Conservation (phyloP, 2,113 vertebrate species). For the Chaetops frenatus region DNA sequence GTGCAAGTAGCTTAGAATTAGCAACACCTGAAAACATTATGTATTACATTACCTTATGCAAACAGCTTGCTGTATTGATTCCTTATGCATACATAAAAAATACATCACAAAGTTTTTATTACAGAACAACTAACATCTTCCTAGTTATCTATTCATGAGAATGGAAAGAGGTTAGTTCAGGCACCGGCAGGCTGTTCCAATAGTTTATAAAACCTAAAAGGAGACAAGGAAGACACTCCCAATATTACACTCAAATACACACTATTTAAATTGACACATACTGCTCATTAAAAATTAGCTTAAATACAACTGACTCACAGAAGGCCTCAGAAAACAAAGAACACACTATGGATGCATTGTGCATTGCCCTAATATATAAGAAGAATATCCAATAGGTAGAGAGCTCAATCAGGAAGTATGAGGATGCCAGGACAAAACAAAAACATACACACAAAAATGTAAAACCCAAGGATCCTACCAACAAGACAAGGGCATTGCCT, state of each 20-base stretch:
- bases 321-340: not conserved
- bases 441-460: not conserved
- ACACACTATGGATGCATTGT: not conserved
- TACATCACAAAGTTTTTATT: not conserved
- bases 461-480: not conserved
- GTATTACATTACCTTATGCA: not conserved
- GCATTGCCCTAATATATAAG: not conserved
- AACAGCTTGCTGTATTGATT: not conserved
- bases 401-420: not conserved
- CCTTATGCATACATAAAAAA: not conserved
- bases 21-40: not conserved
- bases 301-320: not conserved
- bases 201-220: not conserved
- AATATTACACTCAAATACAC: not conserved
- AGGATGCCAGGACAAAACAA: not conserved
- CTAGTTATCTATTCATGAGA: not conserved
- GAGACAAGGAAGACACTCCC: not conserved
- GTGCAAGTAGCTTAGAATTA: not conserved
- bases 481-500: not conserved
- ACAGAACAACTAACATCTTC: not conserved
- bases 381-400: not conserved
- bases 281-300: not conserved
- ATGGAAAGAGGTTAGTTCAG: not conserved
- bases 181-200: not conserved
- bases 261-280: not conserved